Conservation (phyloP, 2,888 invertebrate species). For the Alentia gelatinosa region DNA sequence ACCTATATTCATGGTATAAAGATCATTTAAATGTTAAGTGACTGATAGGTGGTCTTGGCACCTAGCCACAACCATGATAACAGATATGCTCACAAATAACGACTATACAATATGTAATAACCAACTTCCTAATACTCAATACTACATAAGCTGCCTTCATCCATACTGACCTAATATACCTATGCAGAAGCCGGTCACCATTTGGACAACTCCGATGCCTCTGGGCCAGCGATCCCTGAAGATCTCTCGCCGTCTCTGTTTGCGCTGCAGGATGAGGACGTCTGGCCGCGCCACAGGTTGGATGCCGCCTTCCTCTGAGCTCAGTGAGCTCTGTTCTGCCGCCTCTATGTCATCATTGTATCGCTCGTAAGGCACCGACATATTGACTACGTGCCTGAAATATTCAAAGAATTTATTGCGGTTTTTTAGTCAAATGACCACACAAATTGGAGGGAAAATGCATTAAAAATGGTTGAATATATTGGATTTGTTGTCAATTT, state of each 20-base stretch:
- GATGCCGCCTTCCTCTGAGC: neutral
- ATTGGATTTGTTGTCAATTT: too few relatives aligned
- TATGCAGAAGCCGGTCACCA: neutral
- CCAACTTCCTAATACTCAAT: too few relatives aligned
- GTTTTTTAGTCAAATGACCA: neutral
- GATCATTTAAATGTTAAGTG: too few relatives aligned
- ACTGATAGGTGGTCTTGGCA: too few relatives aligned
- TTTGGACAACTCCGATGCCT: neutral
- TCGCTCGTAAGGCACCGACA: slow-evolving; percentile 42
- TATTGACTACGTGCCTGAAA: neutral
- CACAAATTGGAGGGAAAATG: too few relatives aligned
- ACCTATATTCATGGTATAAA: too few relatives aligned
- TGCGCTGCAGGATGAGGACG: neutral
- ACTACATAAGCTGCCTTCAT: too few relatives aligned
- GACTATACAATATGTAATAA: too few relatives aligned
- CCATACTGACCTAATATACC: neutral
- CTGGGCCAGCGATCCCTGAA: slow-evolving; percentile 29
- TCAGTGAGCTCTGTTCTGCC: neutral
- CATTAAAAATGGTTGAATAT: too few relatives aligned
- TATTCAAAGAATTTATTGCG: neutral
- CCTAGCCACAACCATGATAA: too few relatives aligned
- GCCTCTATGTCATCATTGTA: slow-evolving; percentile 40
- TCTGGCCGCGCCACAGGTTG: neutral
- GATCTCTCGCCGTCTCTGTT: neutral
- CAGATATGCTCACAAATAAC: neutral